phyloP scores from a whole-genome alignment of 2,888 invertebrate species.

The Macrophya annulata region DNA sequence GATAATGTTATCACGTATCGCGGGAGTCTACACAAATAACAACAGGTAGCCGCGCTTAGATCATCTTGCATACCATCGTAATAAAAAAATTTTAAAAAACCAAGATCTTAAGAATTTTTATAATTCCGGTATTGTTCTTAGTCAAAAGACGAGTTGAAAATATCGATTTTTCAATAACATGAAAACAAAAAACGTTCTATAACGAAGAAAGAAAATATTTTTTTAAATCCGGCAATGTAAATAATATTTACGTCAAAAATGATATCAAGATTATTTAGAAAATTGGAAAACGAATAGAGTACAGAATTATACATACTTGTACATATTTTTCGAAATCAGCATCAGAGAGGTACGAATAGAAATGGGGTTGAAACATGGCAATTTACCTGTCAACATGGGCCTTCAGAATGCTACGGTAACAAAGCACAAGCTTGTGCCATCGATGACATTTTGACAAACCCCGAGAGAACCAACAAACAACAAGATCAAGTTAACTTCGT shows the following conservation, averaged over 20 bases:
- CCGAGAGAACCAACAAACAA: constrained; percentile 60
- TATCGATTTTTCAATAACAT: neutral
- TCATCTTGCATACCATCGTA: neutral
- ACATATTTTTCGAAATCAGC: neutral
- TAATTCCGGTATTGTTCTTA: too few relatives aligned
- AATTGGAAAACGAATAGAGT: neutral
- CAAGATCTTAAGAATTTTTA: too few relatives aligned
- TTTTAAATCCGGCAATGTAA: too few relatives aligned
- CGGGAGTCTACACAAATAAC: neutral
- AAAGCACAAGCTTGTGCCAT: constrained; percentile 81
- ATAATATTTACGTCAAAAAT: neutral
- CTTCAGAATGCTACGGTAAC: constrained; percentile 80
- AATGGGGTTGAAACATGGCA: constrained; percentile 68
- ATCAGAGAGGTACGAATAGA: neutral
- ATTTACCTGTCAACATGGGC: constrained; percentile 81
- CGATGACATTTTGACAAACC: constrained; percentile 69
- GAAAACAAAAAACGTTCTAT: neutral
- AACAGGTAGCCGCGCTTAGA: neutral
- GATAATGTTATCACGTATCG: neutral
- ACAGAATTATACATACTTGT: neutral
- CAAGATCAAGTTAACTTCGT: constrained; percentile 72
- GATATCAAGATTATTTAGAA: neutral
- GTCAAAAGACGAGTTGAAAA: neutral
- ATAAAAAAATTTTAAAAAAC: too few relatives aligned
- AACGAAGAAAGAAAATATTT: too few relatives aligned